Base-by-base conservation (phyloP, 1,140 invertebrate genomes). In the Ladona fulva region DNA sequence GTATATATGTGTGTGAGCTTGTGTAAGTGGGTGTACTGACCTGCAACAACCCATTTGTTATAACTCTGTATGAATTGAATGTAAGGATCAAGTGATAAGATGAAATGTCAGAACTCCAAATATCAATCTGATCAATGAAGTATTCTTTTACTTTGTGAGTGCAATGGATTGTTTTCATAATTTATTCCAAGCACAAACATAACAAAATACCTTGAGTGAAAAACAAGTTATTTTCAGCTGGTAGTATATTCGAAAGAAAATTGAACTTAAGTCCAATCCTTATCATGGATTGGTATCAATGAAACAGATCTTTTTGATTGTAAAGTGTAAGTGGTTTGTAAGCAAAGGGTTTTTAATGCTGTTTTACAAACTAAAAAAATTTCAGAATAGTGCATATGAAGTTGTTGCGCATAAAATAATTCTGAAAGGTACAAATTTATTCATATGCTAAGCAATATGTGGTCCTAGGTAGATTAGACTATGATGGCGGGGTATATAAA, bases 141-240 rank as follows among this genome's bases (percentile, higher is more conserved):
- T 76, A 37, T 42, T 42, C 75, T 76, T n/a, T 76, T 76, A 76
- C 75, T 76, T 76, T 42, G 42, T 76, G 42, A 76, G 75, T 76
- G 75, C 75, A 76, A 76, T 76, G 75, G 75, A 76, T 76, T 76
- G 75, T 76, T 76, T 76, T 76, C 25, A 76, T 76, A 76, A 66
- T 76, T 76, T 76, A 76, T 76, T 76, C 42, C 75, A 37, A 76
- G 75, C 75, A 76, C 75, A 76, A 76, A 76, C 25, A 76, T 76
- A 42, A 76, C 75, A 37, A 37, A 37, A 42, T 42, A 29, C 42
- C 25, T 37, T 37, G 24, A 76, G 42, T 76, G 25, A 76, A 37
- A 76, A 25, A 12, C 22, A 76, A 76, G 22, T 76, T 76, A 76
- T 76, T 76, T 76, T 76, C 75, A 76, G 42, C 75, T 37, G 42